Evolutionary conservation across 2,888 invertebrate species (phyloP), one percentile per base, ranked within the genome.

Genomic region (Phortica okadai): DNA sequence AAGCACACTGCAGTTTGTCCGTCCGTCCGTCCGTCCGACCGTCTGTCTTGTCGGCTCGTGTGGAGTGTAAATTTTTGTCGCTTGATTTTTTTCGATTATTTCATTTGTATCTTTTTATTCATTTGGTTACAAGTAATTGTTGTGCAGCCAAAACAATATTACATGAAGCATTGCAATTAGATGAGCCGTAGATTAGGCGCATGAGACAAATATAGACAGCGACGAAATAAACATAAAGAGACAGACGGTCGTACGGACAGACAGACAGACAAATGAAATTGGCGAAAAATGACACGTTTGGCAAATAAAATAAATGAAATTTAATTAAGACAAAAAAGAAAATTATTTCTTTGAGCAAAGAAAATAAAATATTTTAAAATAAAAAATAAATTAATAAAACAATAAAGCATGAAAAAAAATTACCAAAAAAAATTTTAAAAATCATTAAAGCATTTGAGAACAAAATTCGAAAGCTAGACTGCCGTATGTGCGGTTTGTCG

Each of bases 161-260:
- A 86, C 85, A 87, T 86, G 86, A 86, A 86, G 86, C 86, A 86
- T 86, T 88, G 82, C 88, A 86, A 85, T 86, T 86, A 88, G 86
- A 86, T 86, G 86, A 88, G 86, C 85, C 86, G 88, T 86, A 62
- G 10, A 62, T 73, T 44, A 59, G 62, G 25, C 44, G 73, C 73
- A 73, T 45, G 16, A 62, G 41, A 58, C 41, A 58, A 11, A 33
- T 42, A 42, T 33, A 25, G 59, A 62, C 33, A 45, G 73, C 42
- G 4, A 5, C 33, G 33, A 33, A 33, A 33, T 3, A 62, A 42
- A 10, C 59, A 44, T 42, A 59, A 14, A 44, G 33, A 33, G 5
- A 2, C 33, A 16, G 8, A 42, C 16, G 59, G 59, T 5, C 8
- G 8, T 3, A 50, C 8, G 8, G 50, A 50, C 8, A 8, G 50